A percentile compares a stretch with the other conserved stretches of the same genome.
Conservation (phyloP, 1,140 invertebrate genomes). For the Heliconius eleuchia region DNA sequence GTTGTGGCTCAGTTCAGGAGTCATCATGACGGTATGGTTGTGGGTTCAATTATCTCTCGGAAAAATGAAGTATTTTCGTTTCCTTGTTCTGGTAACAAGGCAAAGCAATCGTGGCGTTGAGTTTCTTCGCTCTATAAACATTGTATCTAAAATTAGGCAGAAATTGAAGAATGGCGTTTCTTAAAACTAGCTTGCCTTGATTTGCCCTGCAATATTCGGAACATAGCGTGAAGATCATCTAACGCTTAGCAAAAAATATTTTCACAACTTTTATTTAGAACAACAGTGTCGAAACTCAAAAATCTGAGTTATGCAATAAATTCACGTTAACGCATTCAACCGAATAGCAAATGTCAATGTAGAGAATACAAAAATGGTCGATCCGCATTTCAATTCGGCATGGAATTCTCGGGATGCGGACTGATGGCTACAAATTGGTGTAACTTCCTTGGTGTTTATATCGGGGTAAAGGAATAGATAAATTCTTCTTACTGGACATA, state of each 20-base stretch:
- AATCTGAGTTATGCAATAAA: slow-evolving; percentile 21
- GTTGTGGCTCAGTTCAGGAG: too few relatives aligned
- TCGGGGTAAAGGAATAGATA: background rate
- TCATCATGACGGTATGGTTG: too few relatives aligned
- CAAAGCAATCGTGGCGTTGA: too few relatives aligned
- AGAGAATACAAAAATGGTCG: slow-evolving; percentile 21
- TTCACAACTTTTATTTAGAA: background rate
- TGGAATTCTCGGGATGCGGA: slow-evolving; percentile 23
- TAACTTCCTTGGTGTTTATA: background rate
- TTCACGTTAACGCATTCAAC: slow-evolving; percentile 14
- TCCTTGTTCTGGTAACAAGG: too few relatives aligned
- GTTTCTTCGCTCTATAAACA: too few relatives aligned
- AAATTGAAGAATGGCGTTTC: too few relatives aligned
- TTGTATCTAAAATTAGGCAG: too few relatives aligned
- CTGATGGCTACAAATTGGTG: slow-evolving; percentile 28
- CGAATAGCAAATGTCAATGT: slow-evolving; percentile 27
- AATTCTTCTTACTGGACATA: background rate
- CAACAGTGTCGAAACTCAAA: background rate
- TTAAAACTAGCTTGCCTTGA: too few relatives aligned
- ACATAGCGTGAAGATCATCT: fast-evolving
- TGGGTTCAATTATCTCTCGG: too few relatives aligned
- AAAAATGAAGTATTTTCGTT: too few relatives aligned
- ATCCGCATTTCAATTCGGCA: slow-evolving; percentile 32
- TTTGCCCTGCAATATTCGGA: too few relatives aligned
- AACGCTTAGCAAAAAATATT: background rate